phyloP scores from a whole-genome alignment of 2,797 vertebrate genomes.

The Xyrichtys novacula region DNA sequence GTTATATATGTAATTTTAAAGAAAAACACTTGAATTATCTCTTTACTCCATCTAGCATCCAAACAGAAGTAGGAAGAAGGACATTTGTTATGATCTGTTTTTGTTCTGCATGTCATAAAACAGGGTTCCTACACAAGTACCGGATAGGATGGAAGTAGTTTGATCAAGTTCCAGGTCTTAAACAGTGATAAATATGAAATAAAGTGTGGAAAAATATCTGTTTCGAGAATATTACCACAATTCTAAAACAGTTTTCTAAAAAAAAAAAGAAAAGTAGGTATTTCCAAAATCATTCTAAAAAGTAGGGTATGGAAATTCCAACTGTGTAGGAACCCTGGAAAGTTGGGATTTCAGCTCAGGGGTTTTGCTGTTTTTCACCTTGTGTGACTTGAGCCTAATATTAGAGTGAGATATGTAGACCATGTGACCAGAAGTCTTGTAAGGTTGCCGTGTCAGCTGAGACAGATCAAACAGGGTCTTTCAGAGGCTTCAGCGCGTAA shows the following conservation, averaged over 20 bases:
- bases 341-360: neutral
- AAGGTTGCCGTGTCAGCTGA: neutral
- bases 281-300: too few species aligned
- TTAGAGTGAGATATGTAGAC: neutral
- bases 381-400: neutral
- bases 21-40: neutral
- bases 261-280: too few species aligned
- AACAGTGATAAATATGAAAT: too few species aligned
- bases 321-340: too few species aligned
- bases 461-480: neutral
- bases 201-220: too few species aligned
- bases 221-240: too few species aligned
- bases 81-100: neutral
- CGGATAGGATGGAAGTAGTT: too few species aligned
- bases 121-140: too few species aligned
- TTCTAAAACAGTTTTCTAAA: too few species aligned
- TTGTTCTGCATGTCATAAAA: neutral
- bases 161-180: too few species aligned
- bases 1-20: too few species aligned
- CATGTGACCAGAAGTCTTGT: constrained; percentile 8
- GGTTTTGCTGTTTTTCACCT: neutral
- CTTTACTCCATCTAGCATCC: neutral
- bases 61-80: neutral
- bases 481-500: neutral
- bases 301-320: too few species aligned